A percentile compares a stretch with the other conserved stretches of the same genome.
These are phyloP conservation scores for Otis tarda DNA, from an alignment of 2,113 vertebrate genomes.

Conservation along the genomic window DNA sequence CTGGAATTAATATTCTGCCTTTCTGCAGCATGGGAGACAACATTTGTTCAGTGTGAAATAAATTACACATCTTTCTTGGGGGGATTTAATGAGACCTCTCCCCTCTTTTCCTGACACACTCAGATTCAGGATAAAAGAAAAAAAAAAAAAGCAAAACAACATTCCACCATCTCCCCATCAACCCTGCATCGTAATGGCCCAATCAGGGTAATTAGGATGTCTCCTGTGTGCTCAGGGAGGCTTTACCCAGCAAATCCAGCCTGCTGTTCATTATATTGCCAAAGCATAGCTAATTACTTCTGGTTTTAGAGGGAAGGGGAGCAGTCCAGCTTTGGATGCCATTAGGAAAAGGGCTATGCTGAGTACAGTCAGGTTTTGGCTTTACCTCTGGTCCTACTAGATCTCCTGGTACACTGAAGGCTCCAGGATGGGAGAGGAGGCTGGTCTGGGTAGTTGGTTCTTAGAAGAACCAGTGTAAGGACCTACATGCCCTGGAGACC, in stretches of 20 bases:
- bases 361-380: background rate
- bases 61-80: conserved; percentile 3
- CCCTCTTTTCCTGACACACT: background rate
- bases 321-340: background rate
- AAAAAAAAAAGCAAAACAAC: background rate
- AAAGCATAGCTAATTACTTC: conserved; percentile 24
- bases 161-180: conserved; percentile 38
- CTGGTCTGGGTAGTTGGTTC: background rate
- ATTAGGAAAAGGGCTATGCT: background rate
- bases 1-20: conserved; percentile 23
- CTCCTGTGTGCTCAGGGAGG: conserved; percentile 8
- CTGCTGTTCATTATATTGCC: background rate
- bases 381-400: background rate
- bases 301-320: background rate
- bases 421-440: background rate
- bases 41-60: conserved; percentile 11
- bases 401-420: background rate
- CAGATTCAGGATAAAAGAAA: background rate
- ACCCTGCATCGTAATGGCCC: conserved; percentile 22
- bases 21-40: conserved; percentile 8
- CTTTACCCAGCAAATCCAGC: conserved; percentile 6
- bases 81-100: conserved; percentile 32
- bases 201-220: conserved; percentile 55
- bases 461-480: background rate
- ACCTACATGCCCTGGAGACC: rapidly evolving